phyloP scores from a whole-genome alignment of 2,113 vertebrate genomes.

The Platichthys stellatus region DNA sequence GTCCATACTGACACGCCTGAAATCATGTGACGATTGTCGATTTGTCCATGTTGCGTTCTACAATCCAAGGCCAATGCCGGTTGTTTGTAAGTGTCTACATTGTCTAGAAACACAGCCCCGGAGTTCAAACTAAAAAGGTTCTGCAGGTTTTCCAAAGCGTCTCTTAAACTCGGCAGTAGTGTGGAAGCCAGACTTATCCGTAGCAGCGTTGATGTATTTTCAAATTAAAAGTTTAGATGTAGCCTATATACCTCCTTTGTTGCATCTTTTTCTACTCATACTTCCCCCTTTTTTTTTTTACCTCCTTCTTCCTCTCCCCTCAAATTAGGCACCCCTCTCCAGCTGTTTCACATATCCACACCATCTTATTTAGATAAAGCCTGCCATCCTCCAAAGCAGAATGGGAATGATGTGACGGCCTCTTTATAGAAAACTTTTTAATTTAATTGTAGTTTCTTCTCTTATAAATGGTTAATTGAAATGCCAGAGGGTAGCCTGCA shows the following conservation, averaged over 20 bases:
- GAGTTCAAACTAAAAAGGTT: too few species aligned
- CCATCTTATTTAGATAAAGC: conserved; percentile 83
- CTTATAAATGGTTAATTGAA: conserved; percentile 99
- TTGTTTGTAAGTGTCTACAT: too few species aligned
- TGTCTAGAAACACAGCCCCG: too few species aligned
- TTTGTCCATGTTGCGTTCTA: too few species aligned
- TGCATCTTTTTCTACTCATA: conserved; percentile 4
- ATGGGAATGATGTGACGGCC: conserved; percentile 86
- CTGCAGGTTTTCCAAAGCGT: background rate
- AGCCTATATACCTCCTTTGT: conserved; percentile 9
- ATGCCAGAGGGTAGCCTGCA: conserved; percentile 92
- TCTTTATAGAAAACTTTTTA: conserved; percentile 90
- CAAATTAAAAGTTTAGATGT: too few species aligned
- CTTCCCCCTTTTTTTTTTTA: conserved; percentile 24
- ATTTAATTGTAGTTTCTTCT: conserved; percentile 92
- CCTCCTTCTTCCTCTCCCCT: background rate
- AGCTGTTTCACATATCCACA: conserved; percentile 82
- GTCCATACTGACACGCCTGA: too few species aligned
- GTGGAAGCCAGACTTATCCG: background rate
- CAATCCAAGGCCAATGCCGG: too few species aligned
- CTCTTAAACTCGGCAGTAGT: background rate
- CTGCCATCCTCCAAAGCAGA: conserved; percentile 70
- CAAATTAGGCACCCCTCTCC: conserved; percentile 69
- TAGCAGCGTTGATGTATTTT: background rate
- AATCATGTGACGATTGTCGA: too few species aligned